Conservation (phyloP, 2,888 invertebrate species). For the Tortricodes alternella region DNA sequence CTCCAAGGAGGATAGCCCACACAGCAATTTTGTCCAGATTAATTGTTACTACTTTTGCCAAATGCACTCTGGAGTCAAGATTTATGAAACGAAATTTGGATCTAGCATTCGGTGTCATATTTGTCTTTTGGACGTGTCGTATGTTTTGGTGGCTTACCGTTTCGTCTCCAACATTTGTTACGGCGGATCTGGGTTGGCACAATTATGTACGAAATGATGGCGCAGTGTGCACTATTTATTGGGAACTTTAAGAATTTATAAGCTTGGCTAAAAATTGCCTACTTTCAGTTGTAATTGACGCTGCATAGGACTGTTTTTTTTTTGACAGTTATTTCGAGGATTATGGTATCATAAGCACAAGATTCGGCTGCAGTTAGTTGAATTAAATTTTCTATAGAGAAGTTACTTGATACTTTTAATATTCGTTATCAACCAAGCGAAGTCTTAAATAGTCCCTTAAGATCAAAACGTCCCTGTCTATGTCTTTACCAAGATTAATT, state of each 20-base stretch:
- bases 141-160: slow-evolving; percentile 18
- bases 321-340: no score
- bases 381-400: no score
- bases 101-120: slow-evolving; percentile 34
- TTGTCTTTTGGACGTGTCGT: slow-evolving; percentile 13
- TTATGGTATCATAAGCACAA: no score
- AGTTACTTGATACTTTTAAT: no score
- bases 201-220: neutral
- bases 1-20: slow-evolving; percentile 55
- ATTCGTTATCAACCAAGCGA: neutral
- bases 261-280: no score
- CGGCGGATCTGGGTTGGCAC: neutral
- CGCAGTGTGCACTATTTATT: neutral
- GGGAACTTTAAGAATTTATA: no score
- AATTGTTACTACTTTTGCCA: slow-evolving; percentile 74
- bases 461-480: neutral
- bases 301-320: no score
- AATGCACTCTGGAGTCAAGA: slow-evolving; percentile 58
- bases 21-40: slow-evolving; percentile 61
- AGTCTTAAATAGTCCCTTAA: neutral
- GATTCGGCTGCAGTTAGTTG: neutral
- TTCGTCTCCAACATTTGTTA: slow-evolving; percentile 23
- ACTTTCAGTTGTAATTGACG: no score
- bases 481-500: slow-evolving; percentile 10
- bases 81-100: slow-evolving; percentile 52